A percentile compares a stretch with the other conserved stretches of the same genome.
These are phyloP conservation scores for Rutpela maculata DNA, from an alignment of 2,888 invertebrate genomes.

Conservation along the genomic window DNA sequence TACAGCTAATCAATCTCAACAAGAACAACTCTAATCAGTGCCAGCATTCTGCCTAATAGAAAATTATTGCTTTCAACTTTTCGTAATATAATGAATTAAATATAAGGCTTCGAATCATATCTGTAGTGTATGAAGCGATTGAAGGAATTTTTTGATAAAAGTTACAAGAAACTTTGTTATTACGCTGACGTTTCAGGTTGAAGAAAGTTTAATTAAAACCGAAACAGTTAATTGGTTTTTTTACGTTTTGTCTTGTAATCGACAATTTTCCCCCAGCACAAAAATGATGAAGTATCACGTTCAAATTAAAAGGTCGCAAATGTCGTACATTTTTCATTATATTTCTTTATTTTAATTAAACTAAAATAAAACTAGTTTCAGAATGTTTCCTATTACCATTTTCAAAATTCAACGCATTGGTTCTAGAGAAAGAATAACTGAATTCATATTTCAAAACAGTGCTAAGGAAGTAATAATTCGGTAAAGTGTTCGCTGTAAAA, in stretches of 20 bases:
- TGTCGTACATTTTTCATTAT: no score
- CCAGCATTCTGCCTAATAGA: not conserved
- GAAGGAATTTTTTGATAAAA: not conserved
- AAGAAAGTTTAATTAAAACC: slow-evolving; percentile 7
- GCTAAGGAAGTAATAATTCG: no score
- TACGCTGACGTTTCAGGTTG: not conserved
- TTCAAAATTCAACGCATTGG: no score
- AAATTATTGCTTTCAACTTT: not conserved
- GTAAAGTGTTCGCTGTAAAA: no score
- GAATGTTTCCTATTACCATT: no score
- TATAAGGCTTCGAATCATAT: not conserved
- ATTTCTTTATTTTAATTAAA: no score
- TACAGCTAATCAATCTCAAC: not conserved
- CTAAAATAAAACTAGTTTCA: no score
- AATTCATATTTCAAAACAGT: no score
- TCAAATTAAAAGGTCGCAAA: not conserved
- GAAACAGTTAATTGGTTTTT: slow-evolving; percentile 7
- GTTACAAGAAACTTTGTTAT: not conserved
- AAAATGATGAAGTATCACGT: not conserved
- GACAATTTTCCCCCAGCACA: not conserved
- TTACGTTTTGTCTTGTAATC: not conserved
- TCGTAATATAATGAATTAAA: not conserved
- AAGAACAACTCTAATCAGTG: not conserved
- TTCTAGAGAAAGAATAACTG: no score
- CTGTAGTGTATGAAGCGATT: not conserved